These are phyloP conservation scores for Gari tellinella DNA, from an alignment of 2,888 invertebrate species.

Conservation along the genomic window DNA sequence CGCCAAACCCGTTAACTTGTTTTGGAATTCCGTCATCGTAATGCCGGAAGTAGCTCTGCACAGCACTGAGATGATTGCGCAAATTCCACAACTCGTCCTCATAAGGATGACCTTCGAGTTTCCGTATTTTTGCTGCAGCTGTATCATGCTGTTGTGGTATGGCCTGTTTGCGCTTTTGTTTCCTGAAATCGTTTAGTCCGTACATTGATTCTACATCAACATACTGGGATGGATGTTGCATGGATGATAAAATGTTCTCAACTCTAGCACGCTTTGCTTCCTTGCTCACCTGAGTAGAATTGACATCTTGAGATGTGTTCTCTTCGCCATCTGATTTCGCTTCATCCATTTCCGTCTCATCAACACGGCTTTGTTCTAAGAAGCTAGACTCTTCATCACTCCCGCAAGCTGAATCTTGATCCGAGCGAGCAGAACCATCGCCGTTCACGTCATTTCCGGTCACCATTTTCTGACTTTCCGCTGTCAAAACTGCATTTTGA, in stretches of 20 bases:
- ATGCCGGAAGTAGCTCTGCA: conserved; percentile 95
- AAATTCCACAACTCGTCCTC: conserved; percentile 93
- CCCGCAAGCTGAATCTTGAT: conserved; percentile 62
- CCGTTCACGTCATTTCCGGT: conserved; percentile 57
- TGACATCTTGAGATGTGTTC: conserved; percentile 44
- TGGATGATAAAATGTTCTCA: conserved; percentile 97
- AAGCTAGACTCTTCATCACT: conserved; percentile 69
- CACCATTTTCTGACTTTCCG: conserved; percentile 39
- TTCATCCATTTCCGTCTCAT: conserved; percentile 59
- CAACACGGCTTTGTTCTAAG: conserved; percentile 49
- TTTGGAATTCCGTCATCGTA: conserved; percentile 84
- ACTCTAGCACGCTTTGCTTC: conserved; percentile 95
- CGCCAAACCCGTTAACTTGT: conserved; percentile 47
- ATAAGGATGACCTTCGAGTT: conserved; percentile 84
- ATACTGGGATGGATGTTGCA: conserved; percentile 87
- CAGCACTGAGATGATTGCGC: conserved; percentile 93
- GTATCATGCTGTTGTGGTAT: conserved; percentile 94
- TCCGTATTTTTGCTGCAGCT: conserved; percentile 67
- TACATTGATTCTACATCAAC: conserved; percentile 52
- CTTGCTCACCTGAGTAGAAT: conserved; percentile 62
- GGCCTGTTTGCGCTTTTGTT: conserved; percentile 94
- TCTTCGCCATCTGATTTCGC: conserved; percentile 55
- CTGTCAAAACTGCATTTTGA: conserved; percentile 22
- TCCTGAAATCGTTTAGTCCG: conserved; percentile 64
- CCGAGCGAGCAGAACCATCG: conserved; percentile 58